phyloP scores from a whole-genome alignment of 2,888 invertebrate genomes.

The Ypsolopha scabrella region DNA sequence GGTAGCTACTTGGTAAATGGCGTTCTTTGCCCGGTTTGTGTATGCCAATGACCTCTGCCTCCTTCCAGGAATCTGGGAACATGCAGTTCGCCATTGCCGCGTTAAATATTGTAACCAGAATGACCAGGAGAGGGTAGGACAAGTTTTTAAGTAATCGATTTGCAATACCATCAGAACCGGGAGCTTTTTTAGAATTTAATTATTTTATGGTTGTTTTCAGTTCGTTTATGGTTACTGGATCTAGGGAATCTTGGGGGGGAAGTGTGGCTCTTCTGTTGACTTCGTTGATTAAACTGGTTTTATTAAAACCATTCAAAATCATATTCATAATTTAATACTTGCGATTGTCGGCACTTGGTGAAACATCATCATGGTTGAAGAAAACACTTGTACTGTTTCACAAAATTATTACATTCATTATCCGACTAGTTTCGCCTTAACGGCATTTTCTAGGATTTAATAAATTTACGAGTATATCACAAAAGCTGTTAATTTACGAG shows the following conservation, averaged over 20 bases:
- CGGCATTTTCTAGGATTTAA: too few species aligned
- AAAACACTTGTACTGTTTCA: too few species aligned
- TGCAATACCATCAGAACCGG: slow-evolving; percentile 8
- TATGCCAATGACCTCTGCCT: slow-evolving; percentile 10
- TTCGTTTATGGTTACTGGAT: neutral
- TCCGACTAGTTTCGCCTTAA: too few species aligned
- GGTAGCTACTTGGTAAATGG: neutral
- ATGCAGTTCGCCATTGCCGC: slow-evolving; percentile 2
- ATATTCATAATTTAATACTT: too few species aligned
- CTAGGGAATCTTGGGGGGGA: neutral
- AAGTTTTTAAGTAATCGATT: slow-evolving; percentile 5
- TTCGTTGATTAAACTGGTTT: too few species aligned
- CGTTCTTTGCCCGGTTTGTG: neutral
- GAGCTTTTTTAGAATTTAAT: slow-evolving; percentile 4
- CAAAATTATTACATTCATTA: too few species aligned
- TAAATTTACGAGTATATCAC: too few species aligned
- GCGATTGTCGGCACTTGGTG: too few species aligned
- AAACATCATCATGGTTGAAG: too few species aligned
- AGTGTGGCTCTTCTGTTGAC: neutral
- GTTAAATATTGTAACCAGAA: slow-evolving; percentile 6
- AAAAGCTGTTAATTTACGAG: too few species aligned
- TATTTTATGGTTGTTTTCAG: neutral
- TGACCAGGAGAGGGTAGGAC: neutral
- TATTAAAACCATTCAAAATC: too few species aligned
- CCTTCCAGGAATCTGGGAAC: slow-evolving; percentile 9